Evolutionary conservation across 2,888 invertebrate species (phyloP).

Genomic region (Maniola hyperantus): DNA sequence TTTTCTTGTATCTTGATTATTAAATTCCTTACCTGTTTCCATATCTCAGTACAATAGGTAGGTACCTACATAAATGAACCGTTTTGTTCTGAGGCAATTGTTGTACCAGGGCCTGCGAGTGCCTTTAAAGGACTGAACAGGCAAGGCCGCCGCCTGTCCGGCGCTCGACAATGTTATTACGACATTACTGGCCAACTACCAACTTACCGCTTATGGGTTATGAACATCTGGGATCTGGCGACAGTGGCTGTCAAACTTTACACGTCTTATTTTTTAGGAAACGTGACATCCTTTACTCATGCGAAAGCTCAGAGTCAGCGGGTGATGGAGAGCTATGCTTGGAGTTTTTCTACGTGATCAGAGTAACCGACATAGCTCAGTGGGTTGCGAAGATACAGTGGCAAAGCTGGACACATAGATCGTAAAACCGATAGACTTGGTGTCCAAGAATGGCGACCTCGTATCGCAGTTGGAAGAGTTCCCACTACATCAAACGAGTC

Average conservation of each 20-base stretch:
- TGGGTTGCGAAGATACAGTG: no score
- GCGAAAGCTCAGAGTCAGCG: background rate
- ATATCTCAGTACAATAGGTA: constrained; percentile 1
- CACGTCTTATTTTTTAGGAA: background rate
- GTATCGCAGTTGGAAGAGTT: no score
- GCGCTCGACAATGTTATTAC: constrained; percentile 38
- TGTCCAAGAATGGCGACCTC: no score
- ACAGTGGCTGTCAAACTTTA: constrained; percentile 27
- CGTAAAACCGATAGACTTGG: no score
- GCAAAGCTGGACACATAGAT: no score
- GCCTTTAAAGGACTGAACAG: constrained; percentile 45
- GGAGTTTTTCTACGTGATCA: no score
- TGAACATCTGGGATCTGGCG: constrained; percentile 41
- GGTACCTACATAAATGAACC: constrained; percentile 8
- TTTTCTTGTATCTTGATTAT: background rate
- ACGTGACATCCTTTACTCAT: no score
- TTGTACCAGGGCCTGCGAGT: constrained; percentile 42
- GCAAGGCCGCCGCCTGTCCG: constrained; percentile 34
- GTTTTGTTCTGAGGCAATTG: constrained; percentile 40
- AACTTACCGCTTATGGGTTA: constrained; percentile 38
- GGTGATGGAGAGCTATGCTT: no score
- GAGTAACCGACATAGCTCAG: no score
- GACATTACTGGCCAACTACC: constrained; percentile 31
- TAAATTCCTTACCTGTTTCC: constrained; percentile 2
- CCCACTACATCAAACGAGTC: no score